phyloP scores from a whole-genome alignment of 2,888 invertebrate species.

The Bedellia somnulentella region DNA sequence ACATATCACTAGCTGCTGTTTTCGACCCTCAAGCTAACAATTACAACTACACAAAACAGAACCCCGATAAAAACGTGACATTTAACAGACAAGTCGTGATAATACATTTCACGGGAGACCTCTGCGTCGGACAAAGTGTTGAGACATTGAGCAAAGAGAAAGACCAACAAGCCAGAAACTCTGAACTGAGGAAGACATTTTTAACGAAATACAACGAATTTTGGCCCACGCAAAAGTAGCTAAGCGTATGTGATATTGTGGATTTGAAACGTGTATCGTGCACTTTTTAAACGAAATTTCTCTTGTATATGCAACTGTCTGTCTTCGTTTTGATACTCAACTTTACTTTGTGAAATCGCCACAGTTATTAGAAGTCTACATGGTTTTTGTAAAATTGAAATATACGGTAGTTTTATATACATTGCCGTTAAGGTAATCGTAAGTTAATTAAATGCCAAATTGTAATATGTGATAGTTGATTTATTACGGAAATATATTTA shows the following conservation, averaged over 20 bases:
- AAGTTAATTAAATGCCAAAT: no score
- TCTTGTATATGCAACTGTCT: no score
- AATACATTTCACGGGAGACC: constrained; percentile 64
- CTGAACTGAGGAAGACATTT: constrained; percentile 61
- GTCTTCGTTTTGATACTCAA: no score
- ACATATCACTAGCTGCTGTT: constrained; percentile 29
- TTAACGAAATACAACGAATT: constrained; percentile 49
- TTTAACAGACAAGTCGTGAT: constrained; percentile 63
- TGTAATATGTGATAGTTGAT: no score
- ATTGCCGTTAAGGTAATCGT: no score
- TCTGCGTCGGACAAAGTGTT: constrained; percentile 52
- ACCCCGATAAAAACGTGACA: constrained; percentile 44
- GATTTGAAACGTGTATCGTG: no score
- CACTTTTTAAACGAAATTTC: no score
- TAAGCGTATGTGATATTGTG: constrained; percentile 8
- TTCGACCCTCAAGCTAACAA: constrained; percentile 28
- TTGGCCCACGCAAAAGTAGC: constrained; percentile 47
- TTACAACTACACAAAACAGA: constrained; percentile 30
- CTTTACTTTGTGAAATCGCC: no score
- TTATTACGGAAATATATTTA: no score
- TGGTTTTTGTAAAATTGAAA: no score
- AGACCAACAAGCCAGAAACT: constrained; percentile 66
- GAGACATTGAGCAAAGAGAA: constrained; percentile 66
- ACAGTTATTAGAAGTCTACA: no score
- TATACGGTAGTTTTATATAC: no score